A percentile compares a stretch with the other conserved stretches of the same genome.
Evolutionary conservation across 2,888 invertebrate species (phyloP).

Genomic region (Mesochorus sp.): DNA sequence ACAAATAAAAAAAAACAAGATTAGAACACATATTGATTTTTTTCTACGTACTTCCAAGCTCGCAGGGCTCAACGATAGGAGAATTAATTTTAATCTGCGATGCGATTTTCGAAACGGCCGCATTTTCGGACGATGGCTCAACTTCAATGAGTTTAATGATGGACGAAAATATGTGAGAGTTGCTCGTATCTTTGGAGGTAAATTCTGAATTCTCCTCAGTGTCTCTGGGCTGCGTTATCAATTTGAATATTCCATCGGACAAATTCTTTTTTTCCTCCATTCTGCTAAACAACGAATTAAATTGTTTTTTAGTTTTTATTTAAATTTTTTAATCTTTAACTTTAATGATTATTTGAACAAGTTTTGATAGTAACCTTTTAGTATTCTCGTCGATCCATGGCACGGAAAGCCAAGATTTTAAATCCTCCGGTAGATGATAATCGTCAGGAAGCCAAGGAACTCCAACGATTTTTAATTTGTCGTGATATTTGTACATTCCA

Average conservation of each 20-base stretch:
- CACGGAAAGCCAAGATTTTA: slow-evolving; percentile 83
- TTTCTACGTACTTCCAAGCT: slow-evolving; percentile 39
- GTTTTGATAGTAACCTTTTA: slow-evolving; percentile 64
- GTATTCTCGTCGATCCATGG: slow-evolving; percentile 82
- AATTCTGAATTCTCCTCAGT: slow-evolving; percentile 47
- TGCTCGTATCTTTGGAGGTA: slow-evolving; percentile 20
- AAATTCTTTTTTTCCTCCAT: slow-evolving; percentile 7
- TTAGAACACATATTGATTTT: not conserved
- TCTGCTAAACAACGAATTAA: slow-evolving; percentile 33
- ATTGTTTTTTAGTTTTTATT: not conserved
- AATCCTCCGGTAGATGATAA: slow-evolving; percentile 82
- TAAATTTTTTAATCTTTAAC: not conserved
- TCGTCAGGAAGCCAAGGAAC: slow-evolving; percentile 82
- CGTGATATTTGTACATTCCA: slow-evolving; percentile 80
- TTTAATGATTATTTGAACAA: not conserved
- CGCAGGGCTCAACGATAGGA: not conserved
- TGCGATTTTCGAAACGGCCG: not conserved
- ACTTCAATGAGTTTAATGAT: not conserved
- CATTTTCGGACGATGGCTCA: not conserved
- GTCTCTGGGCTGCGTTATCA: slow-evolving; percentile 65
- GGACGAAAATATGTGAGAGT: not conserved
- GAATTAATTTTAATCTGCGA: not conserved
- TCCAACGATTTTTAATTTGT: slow-evolving; percentile 82
- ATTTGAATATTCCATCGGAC: slow-evolving; percentile 69
- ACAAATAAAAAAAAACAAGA: not conserved